Conservation (phyloP, 2,113 vertebrate species). For the Aegithalos caudatus region DNA sequence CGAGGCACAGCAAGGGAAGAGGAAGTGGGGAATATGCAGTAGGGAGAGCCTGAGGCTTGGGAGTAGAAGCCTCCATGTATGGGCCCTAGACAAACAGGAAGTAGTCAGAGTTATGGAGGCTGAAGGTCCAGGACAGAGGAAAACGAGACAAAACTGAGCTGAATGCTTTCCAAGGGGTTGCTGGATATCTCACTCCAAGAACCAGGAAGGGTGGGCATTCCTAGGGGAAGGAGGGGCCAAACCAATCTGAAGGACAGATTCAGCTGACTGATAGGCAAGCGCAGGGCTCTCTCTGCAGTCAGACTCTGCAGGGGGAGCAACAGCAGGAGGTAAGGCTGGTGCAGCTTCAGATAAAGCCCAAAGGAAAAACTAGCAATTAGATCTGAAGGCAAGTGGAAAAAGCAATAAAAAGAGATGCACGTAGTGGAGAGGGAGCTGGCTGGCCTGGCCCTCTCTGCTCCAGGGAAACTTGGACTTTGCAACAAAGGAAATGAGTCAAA, state of each 20-base stretch:
- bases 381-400: neutral
- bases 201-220: neutral
- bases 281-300: neutral
- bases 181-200: neutral
- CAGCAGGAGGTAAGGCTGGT: neutral
- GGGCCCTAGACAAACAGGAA: neutral
- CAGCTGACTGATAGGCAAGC: neutral
- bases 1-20: neutral
- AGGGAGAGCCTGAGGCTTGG: neutral
- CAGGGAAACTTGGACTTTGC: neutral
- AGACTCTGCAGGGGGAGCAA: neutral
- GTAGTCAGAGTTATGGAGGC: neutral
- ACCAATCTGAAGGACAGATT: neutral
- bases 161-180: neutral
- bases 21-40: accelerated
- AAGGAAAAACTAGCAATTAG: neutral
- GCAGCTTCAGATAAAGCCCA: neutral
- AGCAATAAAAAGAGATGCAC: neutral
- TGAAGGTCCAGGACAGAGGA: neutral
- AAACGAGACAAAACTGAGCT: neutral
- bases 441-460: neutral
- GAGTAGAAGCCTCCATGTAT: neutral
- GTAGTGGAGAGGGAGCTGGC: accelerated
- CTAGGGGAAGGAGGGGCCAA: neutral
- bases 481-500: neutral